Percentiles rank a stretch among this genome's conserved stretches.
phyloP scores from a whole-genome alignment of 1,140 invertebrate species.

The Drosophila truncata region DNA sequence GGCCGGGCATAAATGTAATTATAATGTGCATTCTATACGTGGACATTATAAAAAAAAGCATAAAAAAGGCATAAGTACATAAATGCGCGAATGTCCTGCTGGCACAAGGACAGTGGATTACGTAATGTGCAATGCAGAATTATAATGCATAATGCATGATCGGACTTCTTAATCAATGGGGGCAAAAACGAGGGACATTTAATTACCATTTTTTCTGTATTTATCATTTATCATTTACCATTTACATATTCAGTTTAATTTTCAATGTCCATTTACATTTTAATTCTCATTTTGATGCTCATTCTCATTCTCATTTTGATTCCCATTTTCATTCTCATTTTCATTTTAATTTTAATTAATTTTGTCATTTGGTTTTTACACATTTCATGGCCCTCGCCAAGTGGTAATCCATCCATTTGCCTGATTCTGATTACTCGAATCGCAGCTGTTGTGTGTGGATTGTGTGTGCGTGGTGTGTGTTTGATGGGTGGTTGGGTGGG shows the following conservation, averaged over 20 bases:
- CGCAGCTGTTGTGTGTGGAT: constrained; percentile 25
- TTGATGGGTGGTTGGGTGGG: neutral
- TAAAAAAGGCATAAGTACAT: constrained; percentile 39
- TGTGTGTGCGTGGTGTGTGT: neutral
- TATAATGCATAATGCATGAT: constrained; percentile 64
- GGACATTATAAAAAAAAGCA: neutral
- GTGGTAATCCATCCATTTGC: constrained; percentile 37
- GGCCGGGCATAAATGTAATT: constrained; percentile 73
- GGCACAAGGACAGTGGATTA: constrained; percentile 6
- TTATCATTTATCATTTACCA: neutral
- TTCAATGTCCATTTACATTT: constrained; percentile 36
- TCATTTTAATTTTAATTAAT: constrained; percentile 72
- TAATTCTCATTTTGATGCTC: constrained; percentile 38
- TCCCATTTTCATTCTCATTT: constrained; percentile 19
- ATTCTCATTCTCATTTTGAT: constrained; percentile 53
- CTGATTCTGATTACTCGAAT: constrained; percentile 27
- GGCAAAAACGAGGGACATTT: constrained; percentile 35
- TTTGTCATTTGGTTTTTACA: constrained; percentile 58
- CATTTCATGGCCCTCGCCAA: neutral
- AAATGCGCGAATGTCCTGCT: constrained; percentile 23
- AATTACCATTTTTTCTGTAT: constrained; percentile 35
- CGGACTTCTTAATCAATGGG: constrained; percentile 50
- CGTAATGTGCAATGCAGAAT: constrained; percentile 21
- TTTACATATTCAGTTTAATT: constrained; percentile 42
- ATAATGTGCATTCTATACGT: constrained; percentile 61